phyloP scores from a whole-genome alignment of 2,113 vertebrate genomes.

The Calidris pygmaea region DNA sequence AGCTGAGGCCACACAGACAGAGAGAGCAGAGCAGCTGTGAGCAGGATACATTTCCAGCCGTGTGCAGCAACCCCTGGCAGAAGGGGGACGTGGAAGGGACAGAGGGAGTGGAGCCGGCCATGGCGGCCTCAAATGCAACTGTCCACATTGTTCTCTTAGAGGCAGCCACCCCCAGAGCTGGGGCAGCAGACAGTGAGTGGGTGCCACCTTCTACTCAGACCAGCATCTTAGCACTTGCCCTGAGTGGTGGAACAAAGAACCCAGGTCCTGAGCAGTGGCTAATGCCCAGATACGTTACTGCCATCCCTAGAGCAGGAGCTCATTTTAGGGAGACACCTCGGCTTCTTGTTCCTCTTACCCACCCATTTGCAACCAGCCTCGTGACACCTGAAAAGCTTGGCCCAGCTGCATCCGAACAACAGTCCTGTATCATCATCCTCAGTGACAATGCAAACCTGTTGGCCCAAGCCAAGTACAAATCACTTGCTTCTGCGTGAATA shows the following conservation, averaged over 20 bases:
- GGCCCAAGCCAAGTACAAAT: background rate
- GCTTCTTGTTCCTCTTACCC: background rate
- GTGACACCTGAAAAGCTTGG: background rate
- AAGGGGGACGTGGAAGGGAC: background rate
- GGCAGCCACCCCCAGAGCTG: background rate
- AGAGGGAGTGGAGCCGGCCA: background rate
- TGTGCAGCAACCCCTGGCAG: background rate
- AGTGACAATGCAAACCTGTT: background rate
- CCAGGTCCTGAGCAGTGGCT: background rate
- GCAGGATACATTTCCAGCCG: background rate
- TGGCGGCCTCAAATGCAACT: background rate
- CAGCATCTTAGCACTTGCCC: background rate
- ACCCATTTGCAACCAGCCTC: background rate
- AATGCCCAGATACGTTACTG: background rate
- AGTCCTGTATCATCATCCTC: background rate
- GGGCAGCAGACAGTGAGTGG: background rate
- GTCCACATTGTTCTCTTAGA: background rate
- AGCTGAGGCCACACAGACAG: background rate
- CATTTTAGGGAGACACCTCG: background rate
- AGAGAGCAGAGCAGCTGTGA: background rate
- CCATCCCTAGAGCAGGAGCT: background rate
- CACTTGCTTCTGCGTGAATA: background rate
- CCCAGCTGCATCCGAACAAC: background rate
- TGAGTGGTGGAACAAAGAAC: background rate
- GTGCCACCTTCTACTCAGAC: background rate